Evolutionary conservation across 2,113 vertebrate genomes (phyloP).

Genomic region (Halichoeres trimaculatus): DNA sequence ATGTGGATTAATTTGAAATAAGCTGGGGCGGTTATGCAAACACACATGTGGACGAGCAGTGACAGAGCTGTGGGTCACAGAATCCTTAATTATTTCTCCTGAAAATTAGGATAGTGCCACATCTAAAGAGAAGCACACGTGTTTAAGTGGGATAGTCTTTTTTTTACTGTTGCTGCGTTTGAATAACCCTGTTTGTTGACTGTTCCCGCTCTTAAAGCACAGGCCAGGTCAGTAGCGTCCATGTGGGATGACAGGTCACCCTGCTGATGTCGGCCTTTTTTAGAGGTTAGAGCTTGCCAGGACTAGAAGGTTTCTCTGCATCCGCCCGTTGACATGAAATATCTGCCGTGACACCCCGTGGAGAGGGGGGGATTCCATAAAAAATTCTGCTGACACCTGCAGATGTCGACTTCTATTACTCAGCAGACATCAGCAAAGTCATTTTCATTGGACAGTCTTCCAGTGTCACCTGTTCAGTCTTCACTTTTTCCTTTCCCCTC

Average conservation of each 20-base stretch:
- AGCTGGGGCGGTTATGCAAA: not conserved
- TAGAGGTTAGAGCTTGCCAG: constrained; percentile 68
- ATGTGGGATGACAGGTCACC: constrained; percentile 54
- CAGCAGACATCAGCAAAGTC: constrained; percentile 65
- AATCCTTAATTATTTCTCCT: constrained; percentile 4
- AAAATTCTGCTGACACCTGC: constrained; percentile 71
- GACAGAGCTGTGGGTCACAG: not conserved
- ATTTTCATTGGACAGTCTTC: constrained; percentile 37
- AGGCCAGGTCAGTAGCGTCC: constrained; percentile 22
- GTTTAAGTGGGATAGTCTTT: constrained; percentile 19
- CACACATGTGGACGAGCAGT: not conserved
- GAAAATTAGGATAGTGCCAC: constrained; percentile 10
- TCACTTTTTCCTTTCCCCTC: not conserved
- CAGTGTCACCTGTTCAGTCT: constrained; percentile 24
- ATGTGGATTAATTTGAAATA: constrained; percentile 4
- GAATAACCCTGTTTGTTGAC: constrained; percentile 20
- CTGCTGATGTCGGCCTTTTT: constrained; percentile 74
- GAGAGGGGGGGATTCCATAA: constrained; percentile 69
- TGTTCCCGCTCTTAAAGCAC: constrained; percentile 21
- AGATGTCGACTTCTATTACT: constrained; percentile 65
- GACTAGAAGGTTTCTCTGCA: constrained; percentile 47
- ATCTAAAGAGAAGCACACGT: constrained; percentile 29
- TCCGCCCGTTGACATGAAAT: constrained; percentile 70
- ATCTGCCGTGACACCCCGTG: constrained; percentile 71
- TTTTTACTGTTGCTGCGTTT: constrained; percentile 6